Evolutionary conservation across 2,888 invertebrate species (phyloP).

Genomic region (Cerceris rybyensis): DNA sequence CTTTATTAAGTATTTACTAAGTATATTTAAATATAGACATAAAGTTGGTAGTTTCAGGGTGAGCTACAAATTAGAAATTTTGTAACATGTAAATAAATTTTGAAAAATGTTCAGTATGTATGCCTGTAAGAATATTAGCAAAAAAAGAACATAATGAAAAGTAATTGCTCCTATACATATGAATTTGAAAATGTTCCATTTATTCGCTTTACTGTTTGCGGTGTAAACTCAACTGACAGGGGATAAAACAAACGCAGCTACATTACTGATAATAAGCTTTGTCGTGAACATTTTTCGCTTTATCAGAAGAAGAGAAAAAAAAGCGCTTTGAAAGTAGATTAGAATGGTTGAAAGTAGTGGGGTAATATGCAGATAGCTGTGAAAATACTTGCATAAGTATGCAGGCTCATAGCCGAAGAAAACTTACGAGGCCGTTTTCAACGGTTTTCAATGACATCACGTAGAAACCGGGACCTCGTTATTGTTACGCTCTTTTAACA

Average conservation of each 20-base stretch:
- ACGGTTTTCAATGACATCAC: neutral
- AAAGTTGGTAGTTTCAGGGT: too few species aligned
- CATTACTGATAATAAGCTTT: neutral
- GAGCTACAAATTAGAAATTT: too few species aligned
- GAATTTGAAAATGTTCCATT: neutral
- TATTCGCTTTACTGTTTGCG: neutral
- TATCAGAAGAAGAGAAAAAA: conserved; percentile 16
- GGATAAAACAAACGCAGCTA: conserved; percentile 1
- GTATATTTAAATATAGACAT: too few species aligned
- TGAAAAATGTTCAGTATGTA: too few species aligned
- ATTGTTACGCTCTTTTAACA: neutral
- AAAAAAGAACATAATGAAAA: too few species aligned
- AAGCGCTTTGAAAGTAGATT: conserved; percentile 8
- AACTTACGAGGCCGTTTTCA: neutral
- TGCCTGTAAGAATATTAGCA: too few species aligned
- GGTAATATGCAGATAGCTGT: neutral
- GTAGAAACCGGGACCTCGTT: neutral
- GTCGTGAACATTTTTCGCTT: neutral
- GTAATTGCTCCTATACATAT: too few species aligned
- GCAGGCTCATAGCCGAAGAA: neutral
- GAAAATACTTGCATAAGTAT: neutral
- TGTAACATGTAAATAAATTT: too few species aligned
- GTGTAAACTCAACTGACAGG: neutral
- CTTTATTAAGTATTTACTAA: too few species aligned
- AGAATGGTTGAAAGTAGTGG: conserved; percentile 14